Conservation (phyloP, 2,113 vertebrate genomes). For the Psittacara wagleri region DNA sequence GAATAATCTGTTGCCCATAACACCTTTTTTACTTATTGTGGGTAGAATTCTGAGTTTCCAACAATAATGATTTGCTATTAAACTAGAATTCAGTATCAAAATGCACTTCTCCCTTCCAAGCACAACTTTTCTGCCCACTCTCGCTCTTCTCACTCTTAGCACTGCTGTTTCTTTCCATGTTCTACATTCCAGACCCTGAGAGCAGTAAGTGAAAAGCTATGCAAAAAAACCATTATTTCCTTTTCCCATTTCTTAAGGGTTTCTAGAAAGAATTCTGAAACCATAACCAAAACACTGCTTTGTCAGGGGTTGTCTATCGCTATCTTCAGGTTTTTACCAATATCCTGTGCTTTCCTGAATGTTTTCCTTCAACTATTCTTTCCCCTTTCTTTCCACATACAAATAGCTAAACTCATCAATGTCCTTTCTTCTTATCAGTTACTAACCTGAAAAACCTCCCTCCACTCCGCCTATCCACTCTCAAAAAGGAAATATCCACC, state of each 20-base stretch:
- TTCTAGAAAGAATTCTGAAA: background rate
- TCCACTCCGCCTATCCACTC: background rate
- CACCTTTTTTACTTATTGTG: background rate
- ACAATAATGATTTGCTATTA: background rate
- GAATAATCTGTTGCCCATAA: background rate
- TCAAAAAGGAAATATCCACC: background rate
- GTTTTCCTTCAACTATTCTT: background rate
- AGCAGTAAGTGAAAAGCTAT: background rate
- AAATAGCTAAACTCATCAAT: background rate
- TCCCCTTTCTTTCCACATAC: background rate
- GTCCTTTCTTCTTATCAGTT: background rate
- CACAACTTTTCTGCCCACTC: background rate
- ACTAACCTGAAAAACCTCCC: background rate
- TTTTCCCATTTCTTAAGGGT: background rate
- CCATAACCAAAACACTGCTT: background rate
- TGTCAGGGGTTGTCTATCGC: background rate
- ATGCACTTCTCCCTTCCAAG: background rate
- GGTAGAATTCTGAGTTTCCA: background rate
- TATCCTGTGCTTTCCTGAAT: background rate
- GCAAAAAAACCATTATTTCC: background rate
- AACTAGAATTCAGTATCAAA: background rate
- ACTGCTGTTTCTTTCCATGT: background rate
- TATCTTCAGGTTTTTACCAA: background rate
- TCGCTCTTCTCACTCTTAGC: background rate
- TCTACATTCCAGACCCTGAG: background rate